phyloP scores from a whole-genome alignment of 2,888 invertebrate species.

The Geotrupes spiniger region DNA sequence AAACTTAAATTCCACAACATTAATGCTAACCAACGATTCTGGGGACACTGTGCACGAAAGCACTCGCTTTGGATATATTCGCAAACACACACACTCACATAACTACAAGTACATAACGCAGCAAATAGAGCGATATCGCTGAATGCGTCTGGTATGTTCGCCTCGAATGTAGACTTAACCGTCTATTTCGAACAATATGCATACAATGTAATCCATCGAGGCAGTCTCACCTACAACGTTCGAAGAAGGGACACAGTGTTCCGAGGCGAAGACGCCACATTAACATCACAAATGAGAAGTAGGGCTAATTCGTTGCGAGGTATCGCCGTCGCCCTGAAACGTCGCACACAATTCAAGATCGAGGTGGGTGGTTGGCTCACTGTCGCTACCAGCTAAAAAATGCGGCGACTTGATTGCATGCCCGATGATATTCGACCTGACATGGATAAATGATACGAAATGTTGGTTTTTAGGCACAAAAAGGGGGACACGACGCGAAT shows the following conservation, averaged over 20 bases:
- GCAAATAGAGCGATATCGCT: too few relatives aligned
- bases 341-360: slow-evolving; percentile 3
- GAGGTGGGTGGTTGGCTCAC: slow-evolving; percentile 8
- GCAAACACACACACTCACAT: too few relatives aligned
- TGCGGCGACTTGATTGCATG: slow-evolving; percentile 20
- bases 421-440: slow-evolving; percentile 18
- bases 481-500: neutral
- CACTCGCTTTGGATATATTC: too few relatives aligned
- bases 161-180: too few relatives aligned
- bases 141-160: too few relatives aligned
- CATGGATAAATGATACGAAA: slow-evolving; percentile 19
- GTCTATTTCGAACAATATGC: neutral
- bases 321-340: slow-evolving; percentile 5
- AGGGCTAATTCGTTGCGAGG: slow-evolving; percentile 6
- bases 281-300: slow-evolving; percentile 4
- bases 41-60: too few relatives aligned
- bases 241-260: neutral
- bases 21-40: too few relatives aligned
- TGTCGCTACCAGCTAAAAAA: slow-evolving; percentile 14
- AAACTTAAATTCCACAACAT: too few relatives aligned
- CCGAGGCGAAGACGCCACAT: neutral
- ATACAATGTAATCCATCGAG: slow-evolving; percentile 2
- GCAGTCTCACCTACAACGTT: neutral
- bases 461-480: slow-evolving; percentile 10
- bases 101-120: too few relatives aligned